Percentiles rank a stretch among this genome's conserved stretches.
These are phyloP conservation scores for Saccopteryx leptura DNA, from an alignment of 2,113 vertebrate genomes.

Conservation along the genomic window DNA sequence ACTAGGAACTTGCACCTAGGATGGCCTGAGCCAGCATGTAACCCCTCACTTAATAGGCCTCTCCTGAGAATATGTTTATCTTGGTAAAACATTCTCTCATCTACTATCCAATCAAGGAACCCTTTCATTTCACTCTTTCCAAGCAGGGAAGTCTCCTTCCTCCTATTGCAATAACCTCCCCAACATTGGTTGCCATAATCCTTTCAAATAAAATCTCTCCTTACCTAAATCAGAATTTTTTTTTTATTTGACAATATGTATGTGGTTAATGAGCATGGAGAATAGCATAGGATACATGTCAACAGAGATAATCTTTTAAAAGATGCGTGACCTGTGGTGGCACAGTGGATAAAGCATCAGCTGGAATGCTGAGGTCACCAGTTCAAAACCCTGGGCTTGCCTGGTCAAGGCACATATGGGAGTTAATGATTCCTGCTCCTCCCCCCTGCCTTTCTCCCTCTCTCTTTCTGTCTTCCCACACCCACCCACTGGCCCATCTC, in stretches of 20 bases:
- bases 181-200: not conserved
- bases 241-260: not conserved
- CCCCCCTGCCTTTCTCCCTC: no score
- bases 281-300: not conserved
- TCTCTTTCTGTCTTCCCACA: no score
- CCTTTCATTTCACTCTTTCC: not conserved
- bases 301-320: not conserved
- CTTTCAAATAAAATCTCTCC: conserved; percentile 29
- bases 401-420: no score
- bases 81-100: not conserved
- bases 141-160: not conserved
- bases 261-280: not conserved
- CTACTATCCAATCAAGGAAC: not conserved
- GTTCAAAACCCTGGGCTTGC: no score
- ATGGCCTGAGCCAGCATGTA: not conserved
- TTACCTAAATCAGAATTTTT: not conserved
- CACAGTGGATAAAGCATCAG: no score
- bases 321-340: no score
- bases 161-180: not conserved
- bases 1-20: not conserved
- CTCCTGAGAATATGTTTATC: not conserved
- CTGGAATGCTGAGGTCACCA: no score
- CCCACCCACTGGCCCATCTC: no score
- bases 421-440: no score
- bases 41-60: not conserved